These are phyloP conservation scores for Ursus arctos DNA, from an alignment of 2,113 vertebrate genomes.

Conservation along the genomic window DNA sequence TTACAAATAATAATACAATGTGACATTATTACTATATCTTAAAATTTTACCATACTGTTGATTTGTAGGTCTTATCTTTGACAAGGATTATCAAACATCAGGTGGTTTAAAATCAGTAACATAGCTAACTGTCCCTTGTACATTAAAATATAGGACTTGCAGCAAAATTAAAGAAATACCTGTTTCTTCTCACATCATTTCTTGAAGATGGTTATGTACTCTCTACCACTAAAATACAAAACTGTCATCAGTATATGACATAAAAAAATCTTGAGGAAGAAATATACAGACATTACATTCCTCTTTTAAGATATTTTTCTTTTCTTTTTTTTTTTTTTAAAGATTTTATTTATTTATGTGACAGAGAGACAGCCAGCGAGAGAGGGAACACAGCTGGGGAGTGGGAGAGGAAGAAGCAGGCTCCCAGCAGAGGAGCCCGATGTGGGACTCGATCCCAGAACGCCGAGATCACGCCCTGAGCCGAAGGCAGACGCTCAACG, in stretches of 20 bases:
- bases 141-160: slow-evolving; percentile 41
- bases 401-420: too few species aligned
- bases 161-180: slow-evolving; percentile 54
- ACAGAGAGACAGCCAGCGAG: too few species aligned
- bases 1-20: slow-evolving; percentile 64
- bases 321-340: neutral
- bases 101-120: slow-evolving; percentile 36
- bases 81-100: slow-evolving; percentile 36
- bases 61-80: slow-evolving; percentile 61
- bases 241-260: neutral
- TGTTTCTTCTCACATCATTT: slow-evolving; percentile 19
- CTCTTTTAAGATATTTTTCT: neutral
- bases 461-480: too few species aligned
- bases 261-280: neutral
- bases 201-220: neutral
- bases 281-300: neutral
- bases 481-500: too few species aligned
- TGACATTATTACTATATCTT: slow-evolving; percentile 54
- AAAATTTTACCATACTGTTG: slow-evolving; percentile 11
- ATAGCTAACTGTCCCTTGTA: slow-evolving; percentile 10
- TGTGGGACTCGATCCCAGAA: too few species aligned
- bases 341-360: too few species aligned
- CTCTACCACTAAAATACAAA: slow-evolving; percentile 34
- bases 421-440: too few species aligned
- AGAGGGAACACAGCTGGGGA: too few species aligned